These are phyloP conservation scores for Merodon equestris DNA, from an alignment of 2,888 invertebrate species.

Conservation along the genomic window DNA sequence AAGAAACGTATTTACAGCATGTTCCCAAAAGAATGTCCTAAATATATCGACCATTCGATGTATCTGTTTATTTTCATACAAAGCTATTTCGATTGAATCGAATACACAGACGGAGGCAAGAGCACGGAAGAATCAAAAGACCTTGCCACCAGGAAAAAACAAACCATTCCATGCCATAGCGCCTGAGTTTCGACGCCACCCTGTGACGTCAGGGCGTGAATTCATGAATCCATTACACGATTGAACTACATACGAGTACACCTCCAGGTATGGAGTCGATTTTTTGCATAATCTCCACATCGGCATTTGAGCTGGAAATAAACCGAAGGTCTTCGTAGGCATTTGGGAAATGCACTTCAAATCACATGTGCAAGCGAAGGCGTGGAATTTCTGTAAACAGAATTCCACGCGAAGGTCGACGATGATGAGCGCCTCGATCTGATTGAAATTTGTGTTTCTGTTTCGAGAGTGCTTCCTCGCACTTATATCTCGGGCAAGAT, in stretches of 20 bases:
- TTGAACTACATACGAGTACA: no score
- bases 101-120: background rate
- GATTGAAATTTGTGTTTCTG: background rate
- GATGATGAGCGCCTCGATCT: background rate
- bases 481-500: constrained; percentile 51
- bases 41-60: constrained; percentile 53
- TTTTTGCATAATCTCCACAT: constrained; percentile 2
- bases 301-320: background rate
- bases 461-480: constrained; percentile 23
- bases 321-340: constrained; percentile 11
- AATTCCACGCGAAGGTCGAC: constrained; percentile 37
- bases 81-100: constrained; percentile 47
- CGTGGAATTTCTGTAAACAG: constrained; percentile 54
- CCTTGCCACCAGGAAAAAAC: constrained; percentile 10
- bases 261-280: constrained; percentile 19
- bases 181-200: background rate
- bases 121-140: background rate
- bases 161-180: background rate
- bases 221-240: no score
- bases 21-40: constrained; percentile 47
- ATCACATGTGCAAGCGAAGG: constrained; percentile 16
- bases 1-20: constrained; percentile 15
- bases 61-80: constrained; percentile 64
- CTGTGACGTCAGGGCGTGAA: constrained; percentile 32
- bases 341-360: constrained; percentile 35